A percentile compares a stretch with the other conserved stretches of the same genome.
These are phyloP conservation scores for Meteorus sp. DNA, from an alignment of 1,140 invertebrate genomes.

Conservation along the genomic window DNA sequence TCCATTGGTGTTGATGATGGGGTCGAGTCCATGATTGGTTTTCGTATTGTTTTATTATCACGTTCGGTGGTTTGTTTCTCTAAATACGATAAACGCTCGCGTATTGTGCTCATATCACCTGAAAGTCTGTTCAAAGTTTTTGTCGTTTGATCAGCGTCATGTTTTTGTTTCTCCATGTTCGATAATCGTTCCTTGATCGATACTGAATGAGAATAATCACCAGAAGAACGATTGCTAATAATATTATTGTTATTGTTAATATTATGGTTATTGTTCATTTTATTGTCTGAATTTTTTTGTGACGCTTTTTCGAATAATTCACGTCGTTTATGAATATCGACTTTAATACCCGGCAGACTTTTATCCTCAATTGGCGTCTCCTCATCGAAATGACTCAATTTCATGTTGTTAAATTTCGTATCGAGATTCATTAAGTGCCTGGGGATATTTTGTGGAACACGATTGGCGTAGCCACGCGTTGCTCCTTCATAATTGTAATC, in stretches of 20 bases:
- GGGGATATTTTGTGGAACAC: constrained; percentile 64
- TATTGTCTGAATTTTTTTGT: constrained; percentile 40
- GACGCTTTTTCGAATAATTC: constrained; percentile 75
- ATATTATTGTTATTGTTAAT: too few relatives aligned
- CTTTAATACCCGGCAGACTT: constrained; percentile 67
- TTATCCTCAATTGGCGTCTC: constrained; percentile 51
- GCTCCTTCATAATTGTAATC: constrained; percentile 87
- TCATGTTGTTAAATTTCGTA: constrained; percentile 48
- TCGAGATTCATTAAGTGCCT: constrained; percentile 45
- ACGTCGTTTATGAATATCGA: constrained; percentile 78
- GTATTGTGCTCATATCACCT: constrained; percentile 65
- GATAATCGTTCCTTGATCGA: constrained; percentile 73
- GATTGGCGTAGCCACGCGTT: constrained; percentile 80
- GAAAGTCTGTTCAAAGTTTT: constrained; percentile 58
- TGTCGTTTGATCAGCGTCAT: constrained; percentile 45
- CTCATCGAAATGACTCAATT: constrained; percentile 27
- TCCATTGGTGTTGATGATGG: constrained; percentile 26
- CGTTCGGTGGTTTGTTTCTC: constrained; percentile 63
- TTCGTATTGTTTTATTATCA: constrained; percentile 37
- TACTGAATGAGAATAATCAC: constrained; percentile 66
- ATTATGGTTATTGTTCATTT: constrained; percentile 36
- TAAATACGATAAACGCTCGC: constrained; percentile 65
- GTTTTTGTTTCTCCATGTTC: constrained; percentile 64
- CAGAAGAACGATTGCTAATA: constrained; percentile 56
- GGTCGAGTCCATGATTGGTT: constrained; percentile 37